Conservation (phyloP, 37 sponge, comb jelly and placozoan species). For the Sycon ciliatum region DNA sequence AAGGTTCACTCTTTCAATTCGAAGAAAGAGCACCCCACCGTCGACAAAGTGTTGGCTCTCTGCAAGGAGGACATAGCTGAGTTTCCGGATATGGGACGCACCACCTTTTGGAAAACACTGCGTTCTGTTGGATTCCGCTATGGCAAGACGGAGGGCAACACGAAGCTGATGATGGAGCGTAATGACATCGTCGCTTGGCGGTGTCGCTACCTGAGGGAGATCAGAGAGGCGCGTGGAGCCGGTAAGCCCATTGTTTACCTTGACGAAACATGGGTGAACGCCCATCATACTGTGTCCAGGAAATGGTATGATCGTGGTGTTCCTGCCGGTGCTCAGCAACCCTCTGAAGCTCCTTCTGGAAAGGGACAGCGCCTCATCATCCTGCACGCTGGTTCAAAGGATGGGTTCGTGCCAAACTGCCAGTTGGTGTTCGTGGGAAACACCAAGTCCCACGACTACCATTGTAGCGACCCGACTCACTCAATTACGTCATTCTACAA, state of each 20-base stretch:
- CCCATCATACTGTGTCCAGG: neutral
- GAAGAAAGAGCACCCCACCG: conserved; percentile 12
- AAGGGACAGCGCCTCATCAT: conserved; percentile 29
- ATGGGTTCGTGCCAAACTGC: conserved; percentile 11
- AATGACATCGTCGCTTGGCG: neutral
- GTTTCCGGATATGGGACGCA: conserved; percentile 5
- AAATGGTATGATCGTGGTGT: conserved; percentile 30
- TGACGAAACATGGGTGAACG: conserved; percentile 32
- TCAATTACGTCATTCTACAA: too few relatives aligned
- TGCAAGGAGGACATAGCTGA: neutral
- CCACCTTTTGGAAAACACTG: neutral
- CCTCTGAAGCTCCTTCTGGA: conserved; percentile 22
- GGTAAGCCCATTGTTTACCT: conserved; percentile 5
- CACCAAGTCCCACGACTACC: conserved; percentile 19
- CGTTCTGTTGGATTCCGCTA: conserved; percentile 17
- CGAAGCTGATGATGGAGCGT: neutral
- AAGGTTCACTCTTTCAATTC: neutral
- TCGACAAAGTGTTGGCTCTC: conserved; percentile 12
- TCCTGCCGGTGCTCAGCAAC: conserved; percentile 14
- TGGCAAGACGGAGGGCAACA: conserved; percentile 12
- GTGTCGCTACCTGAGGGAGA: neutral
- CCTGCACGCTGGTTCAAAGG: conserved; percentile 20
- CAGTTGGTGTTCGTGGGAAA: conserved; percentile 22
- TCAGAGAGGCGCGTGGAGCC: neutral
- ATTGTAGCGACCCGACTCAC: too few relatives aligned